Evolutionary conservation across 2,888 invertebrate genomes (phyloP).

Genomic region (Hyles lineata): DNA sequence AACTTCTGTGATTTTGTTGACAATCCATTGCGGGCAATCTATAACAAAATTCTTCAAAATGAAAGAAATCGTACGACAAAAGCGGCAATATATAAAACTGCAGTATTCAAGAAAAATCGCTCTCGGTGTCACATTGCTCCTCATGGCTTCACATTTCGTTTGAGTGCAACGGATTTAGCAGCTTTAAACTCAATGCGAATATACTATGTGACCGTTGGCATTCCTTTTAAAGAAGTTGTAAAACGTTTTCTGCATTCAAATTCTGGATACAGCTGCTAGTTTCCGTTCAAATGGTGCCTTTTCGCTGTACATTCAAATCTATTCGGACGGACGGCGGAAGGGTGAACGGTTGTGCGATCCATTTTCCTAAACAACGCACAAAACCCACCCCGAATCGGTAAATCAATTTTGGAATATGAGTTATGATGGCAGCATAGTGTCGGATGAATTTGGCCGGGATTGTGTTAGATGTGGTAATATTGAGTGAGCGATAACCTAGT

Average conservation of each 20-base stretch:
- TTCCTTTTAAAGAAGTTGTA: slow-evolving; percentile 1
- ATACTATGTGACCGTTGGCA: not conserved
- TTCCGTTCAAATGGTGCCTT: not conserved
- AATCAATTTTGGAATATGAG: not conserved
- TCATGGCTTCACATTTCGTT: slow-evolving; percentile 19
- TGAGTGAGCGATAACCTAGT: too few species aligned
- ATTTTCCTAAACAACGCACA: not conserved
- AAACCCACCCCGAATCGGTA: not conserved
- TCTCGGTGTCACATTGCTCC: not conserved
- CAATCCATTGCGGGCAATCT: too few species aligned
- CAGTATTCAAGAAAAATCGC: not conserved
- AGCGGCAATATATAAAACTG: not conserved
- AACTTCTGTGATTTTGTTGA: too few species aligned
- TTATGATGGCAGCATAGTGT: not conserved
- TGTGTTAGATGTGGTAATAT: not conserved
- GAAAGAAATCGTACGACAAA: not conserved
- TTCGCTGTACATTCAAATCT: slow-evolving; percentile 6
- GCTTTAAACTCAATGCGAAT: slow-evolving; percentile 10
- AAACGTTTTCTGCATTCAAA: slow-evolving; percentile 15
- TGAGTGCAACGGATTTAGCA: not conserved
- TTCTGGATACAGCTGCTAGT: not conserved
- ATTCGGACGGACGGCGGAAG: not conserved
- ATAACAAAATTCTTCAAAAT: too few species aligned
- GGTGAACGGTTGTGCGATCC: not conserved
- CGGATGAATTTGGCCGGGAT: slow-evolving; percentile 11